A percentile compares a stretch with the other conserved stretches of the same genome.
phyloP scores from a whole-genome alignment of 2,888 invertebrate species.

The Oligia strigilis region DNA sequence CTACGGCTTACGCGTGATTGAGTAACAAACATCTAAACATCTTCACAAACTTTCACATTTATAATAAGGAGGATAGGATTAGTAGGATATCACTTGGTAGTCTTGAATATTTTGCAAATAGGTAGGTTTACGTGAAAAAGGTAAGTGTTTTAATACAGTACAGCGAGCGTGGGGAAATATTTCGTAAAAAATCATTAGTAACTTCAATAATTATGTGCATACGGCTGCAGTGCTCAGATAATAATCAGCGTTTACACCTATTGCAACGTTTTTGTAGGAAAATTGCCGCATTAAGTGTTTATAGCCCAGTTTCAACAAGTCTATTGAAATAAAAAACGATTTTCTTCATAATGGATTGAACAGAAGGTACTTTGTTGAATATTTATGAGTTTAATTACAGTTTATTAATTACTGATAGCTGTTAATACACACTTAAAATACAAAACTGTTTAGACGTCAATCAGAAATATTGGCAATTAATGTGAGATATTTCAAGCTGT shows the following conservation, averaged over 20 bases:
- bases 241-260: constrained; percentile 62
- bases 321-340: constrained; percentile 35
- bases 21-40: too few species aligned
- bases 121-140: constrained; percentile 18
- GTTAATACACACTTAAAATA: constrained; percentile 24
- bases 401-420: constrained; percentile 38
- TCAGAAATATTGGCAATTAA: constrained; percentile 2
- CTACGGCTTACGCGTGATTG: too few species aligned
- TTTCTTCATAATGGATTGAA: constrained; percentile 25
- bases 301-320: constrained; percentile 51
- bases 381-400: constrained; percentile 45
- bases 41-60: too few species aligned
- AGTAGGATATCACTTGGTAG: neutral
- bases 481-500: neutral
- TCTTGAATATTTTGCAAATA: constrained; percentile 14
- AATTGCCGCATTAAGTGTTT: constrained; percentile 46
- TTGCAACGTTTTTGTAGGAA: constrained; percentile 58
- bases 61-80: too few species aligned
- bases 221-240: constrained; percentile 52
- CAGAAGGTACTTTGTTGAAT: constrained; percentile 26
- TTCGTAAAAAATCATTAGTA: constrained; percentile 62
- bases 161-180: constrained; percentile 44
- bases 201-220: constrained; percentile 56
- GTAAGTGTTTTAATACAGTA: constrained; percentile 1
- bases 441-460: neutral